These are phyloP conservation scores for Ennomos quercinarius DNA, from an alignment of 2,888 invertebrate species.

Conservation along the genomic window DNA sequence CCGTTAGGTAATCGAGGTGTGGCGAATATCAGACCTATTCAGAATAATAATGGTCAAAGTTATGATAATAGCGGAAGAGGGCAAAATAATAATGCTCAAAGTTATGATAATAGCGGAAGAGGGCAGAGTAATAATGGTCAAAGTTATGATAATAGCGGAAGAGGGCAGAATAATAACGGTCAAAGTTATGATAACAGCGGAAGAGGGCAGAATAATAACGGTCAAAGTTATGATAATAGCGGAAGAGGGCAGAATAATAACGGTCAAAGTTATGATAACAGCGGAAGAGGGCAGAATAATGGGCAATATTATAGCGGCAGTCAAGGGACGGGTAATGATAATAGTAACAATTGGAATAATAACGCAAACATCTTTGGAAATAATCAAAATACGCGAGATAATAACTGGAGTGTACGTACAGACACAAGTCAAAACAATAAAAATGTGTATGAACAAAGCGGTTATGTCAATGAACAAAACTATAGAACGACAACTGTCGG, in stretches of 20 bases:
- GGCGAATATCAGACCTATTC: constrained; percentile 8
- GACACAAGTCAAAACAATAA: constrained; percentile 7
- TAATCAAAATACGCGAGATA: constrained; percentile 6
- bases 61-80: constrained; percentile 5
- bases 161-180: constrained; percentile 9
- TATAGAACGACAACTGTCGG: constrained; percentile 6
- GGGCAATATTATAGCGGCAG: constrained; percentile 4
- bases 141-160: neutral
- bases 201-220: constrained; percentile 6
- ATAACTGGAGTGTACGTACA: constrained; percentile 1
- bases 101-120: neutral
- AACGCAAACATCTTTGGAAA: neutral
- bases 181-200: constrained; percentile 6
- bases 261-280: constrained; percentile 7
- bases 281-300: constrained; percentile 3
- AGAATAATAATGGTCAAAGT: constrained; percentile 10
- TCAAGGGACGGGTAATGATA: neutral
- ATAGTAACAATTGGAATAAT: constrained; percentile 13
- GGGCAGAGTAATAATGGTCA: neutral
- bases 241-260: constrained; percentile 7
- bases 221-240: constrained; percentile 5
- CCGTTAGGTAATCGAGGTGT: constrained; percentile 4
- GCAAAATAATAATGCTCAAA: constrained; percentile 7
- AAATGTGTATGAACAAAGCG: constrained; percentile 6
- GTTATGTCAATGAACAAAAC: constrained; percentile 15